Base-by-base conservation (phyloP, 2,888 invertebrate species). In the Leucania comma region DNA sequence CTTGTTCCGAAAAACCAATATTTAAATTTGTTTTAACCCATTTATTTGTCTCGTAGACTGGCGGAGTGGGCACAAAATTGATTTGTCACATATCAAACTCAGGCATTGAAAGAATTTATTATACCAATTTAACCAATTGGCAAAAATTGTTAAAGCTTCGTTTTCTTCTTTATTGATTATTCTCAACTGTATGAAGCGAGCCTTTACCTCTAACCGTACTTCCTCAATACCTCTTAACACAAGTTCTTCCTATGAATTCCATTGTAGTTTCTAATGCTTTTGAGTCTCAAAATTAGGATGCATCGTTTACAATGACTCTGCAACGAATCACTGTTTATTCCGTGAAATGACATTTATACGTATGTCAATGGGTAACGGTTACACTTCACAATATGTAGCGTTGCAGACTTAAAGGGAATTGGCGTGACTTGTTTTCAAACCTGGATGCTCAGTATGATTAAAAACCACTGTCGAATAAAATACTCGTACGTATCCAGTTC, bases 231-330 rank as follows among this genome's bases (percentile, higher is more conserved):
- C 59, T 65, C 66, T 51, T 1, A 26, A 29, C 56, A 63, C 61
- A 58, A 51, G 54, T 71, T 82, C 82, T 78, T 82, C 72, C 83
- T 26, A 38, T 46, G 6, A 51, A 54, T 58, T 67, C 57, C 22
- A 57, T 66, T 67, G 53, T 72, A 72, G 46, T 51, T 71, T 61
- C n/a, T 57, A 64, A 26, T n/a, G 20, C 54, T 63, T 48, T 78
- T 65, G 67, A 72, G 65, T 73, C 61, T 59, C 64, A 53, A 63
- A 48, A 59, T 81, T 59, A 48, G 64, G 61, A 62, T 50, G 35
- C 29, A 56, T 35, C 51, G 29, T 61, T 63, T 62, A 56, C 80
- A 79, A 72, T 58, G 17, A 50, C 50, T 50, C 78, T 78, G 83
- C 57, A 72, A 50, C 67, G 22, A 72, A 66, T 63, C 20, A 72